Evolutionary conservation across 2,113 vertebrate genomes (phyloP), one percentile per base, ranked within the genome.

Genomic region (Hyaena hyaena): DNA sequence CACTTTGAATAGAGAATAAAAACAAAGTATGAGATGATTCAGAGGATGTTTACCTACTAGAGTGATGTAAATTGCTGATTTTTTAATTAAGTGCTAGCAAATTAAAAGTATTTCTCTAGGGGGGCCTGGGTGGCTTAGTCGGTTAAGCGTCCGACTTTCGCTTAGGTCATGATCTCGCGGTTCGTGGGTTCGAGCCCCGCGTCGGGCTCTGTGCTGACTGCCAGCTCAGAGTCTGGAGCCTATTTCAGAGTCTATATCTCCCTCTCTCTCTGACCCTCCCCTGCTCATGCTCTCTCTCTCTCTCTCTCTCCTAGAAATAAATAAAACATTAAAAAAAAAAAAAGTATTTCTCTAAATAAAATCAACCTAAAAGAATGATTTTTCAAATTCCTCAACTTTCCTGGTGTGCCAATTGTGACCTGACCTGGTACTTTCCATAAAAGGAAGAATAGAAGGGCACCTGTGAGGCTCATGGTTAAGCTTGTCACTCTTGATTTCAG

Each of bases 311-410:
- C 39, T 39, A 39, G 39, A 39, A 39, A 39, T 39, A 39, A 39
- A 39, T 39, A 39, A 39, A 39, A 39, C 39, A 39, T 39, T 39
- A 39, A 39, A 39, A 39, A 39, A 39, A 39, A 39, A 39, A 93
- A 93, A 96, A 50, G 35, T 88, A 33, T 28, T 94, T 87, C 61
- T 92, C 69, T 97, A 58, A 71, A 45, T 86, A 86, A 97, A 88
- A 87, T 48, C 28, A 92, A 91, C 19, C 63, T 26, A 92, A 95
- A 77, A 95, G 77, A 9, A 80, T 85, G 76, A 80, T 61, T 58
- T 90, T 92, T 68, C n/a, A 95, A 96, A 86, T 89, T 90, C 45
- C 15, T 79, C 48, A 87, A 43, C 39, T 92, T 90, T 96, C 90
- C 10, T 55, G n/a, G 55, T 82, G 7, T 58, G 10, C 28, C 33